These are phyloP conservation scores for Notospermus geniculatus DNA, from an alignment of 1,140 invertebrate species.

Conservation along the genomic window DNA sequence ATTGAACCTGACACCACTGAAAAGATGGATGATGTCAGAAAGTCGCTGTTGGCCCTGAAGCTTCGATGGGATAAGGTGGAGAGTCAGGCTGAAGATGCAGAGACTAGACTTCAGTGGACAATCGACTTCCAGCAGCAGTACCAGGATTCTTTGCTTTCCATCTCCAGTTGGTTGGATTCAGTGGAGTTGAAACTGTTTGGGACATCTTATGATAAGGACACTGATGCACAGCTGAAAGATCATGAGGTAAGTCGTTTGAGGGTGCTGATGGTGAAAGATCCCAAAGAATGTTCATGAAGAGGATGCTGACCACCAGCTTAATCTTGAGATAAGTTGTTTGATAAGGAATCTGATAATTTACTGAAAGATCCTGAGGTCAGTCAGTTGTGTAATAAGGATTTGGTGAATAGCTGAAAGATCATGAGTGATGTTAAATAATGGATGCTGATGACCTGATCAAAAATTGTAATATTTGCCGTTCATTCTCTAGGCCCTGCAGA, in stretches of 20 bases:
- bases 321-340: too few relatives aligned
- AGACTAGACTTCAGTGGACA: conserved; percentile 35
- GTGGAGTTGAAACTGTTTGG: conserved; percentile 41
- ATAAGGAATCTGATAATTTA: background rate
- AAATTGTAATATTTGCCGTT: conserved; percentile 19
- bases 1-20: too few relatives aligned
- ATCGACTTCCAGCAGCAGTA: conserved; percentile 47
- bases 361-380: background rate
- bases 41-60: conserved; percentile 33
- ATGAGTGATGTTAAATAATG: too few relatives aligned
- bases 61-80: conserved; percentile 42
- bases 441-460: too few relatives aligned
- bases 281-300: background rate
- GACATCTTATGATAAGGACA: conserved; percentile 28
- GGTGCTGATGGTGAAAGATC: background rate
- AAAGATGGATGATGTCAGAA: conserved; percentile 3
- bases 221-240: conserved; percentile 39
- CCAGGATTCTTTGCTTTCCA: conserved; percentile 39
- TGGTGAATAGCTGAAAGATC: too few relatives aligned
- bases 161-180: conserved; percentile 44
- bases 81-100: conserved; percentile 36
- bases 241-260: conserved; percentile 38
- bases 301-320: too few relatives aligned
- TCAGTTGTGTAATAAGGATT: too few relatives aligned
- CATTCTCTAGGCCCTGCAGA: conserved; percentile 31